phyloP scores from a whole-genome alignment of 2,888 invertebrate genomes.

The Sesia bembeciformis region DNA sequence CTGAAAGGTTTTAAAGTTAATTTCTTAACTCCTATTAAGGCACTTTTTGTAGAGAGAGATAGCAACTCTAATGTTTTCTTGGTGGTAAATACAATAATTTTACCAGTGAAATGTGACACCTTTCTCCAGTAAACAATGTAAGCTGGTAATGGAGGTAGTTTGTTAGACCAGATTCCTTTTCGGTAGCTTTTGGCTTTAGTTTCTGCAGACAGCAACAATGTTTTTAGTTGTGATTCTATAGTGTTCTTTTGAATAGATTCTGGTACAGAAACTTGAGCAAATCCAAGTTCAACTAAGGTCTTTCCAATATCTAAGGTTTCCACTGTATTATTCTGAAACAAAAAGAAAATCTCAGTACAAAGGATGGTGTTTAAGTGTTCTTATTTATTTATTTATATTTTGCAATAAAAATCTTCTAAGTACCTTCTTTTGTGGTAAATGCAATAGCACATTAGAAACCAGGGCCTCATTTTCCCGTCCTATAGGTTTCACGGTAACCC shows the following conservation, averaged over 20 bases:
- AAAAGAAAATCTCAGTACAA: slow-evolving; percentile 3
- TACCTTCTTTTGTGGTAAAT: slow-evolving; percentile 58
- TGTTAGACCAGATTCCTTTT: slow-evolving; percentile 62
- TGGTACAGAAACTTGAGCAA: slow-evolving; percentile 54
- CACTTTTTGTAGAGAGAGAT: slow-evolving; percentile 31
- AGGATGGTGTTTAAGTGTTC: slow-evolving; percentile 1
- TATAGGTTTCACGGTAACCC: slow-evolving; percentile 65
- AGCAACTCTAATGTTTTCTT: slow-evolving; percentile 37
- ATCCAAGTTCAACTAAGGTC: slow-evolving; percentile 63
- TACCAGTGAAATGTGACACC: slow-evolving; percentile 29
- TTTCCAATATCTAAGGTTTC: slow-evolving; percentile 60
- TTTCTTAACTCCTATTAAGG: slow-evolving; percentile 42
- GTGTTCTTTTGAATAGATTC: slow-evolving; percentile 43
- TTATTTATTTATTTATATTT: background rate
- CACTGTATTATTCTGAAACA: slow-evolving; percentile 47
- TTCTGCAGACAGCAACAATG: slow-evolving; percentile 50
- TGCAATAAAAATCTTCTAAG: background rate
- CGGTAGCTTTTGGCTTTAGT: slow-evolving; percentile 47
- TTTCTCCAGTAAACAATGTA: slow-evolving; percentile 56
- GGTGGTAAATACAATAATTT: slow-evolving; percentile 25
- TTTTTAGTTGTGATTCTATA: slow-evolving; percentile 50
- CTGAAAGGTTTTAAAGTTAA: slow-evolving; percentile 38
- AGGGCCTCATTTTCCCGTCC: slow-evolving; percentile 54
- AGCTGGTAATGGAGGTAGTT: slow-evolving; percentile 50
- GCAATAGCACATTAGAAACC: slow-evolving; percentile 55